Conservation (phyloP, 2,888 invertebrate species). For the Pristionchus exspectatus region DNA sequence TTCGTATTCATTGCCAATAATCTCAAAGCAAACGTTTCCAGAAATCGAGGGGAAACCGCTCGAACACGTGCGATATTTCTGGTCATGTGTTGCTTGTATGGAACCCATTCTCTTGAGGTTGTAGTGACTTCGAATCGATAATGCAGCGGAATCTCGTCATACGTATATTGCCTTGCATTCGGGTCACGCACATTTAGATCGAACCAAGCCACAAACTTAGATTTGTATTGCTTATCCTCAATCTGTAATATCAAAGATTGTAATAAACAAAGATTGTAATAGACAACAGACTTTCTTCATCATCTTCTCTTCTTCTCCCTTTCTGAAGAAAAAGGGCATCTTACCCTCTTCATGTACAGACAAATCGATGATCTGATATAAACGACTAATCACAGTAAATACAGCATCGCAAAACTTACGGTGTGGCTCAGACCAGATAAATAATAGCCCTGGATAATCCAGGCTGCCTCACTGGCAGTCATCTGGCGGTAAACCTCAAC, state of each 20-base stretch:
- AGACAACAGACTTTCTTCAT: too few relatives aligned
- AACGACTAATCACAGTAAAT: too few relatives aligned
- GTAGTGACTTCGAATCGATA: too few relatives aligned
- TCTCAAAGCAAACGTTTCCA: background rate
- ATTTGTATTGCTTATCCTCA: too few relatives aligned
- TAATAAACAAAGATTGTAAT: too few relatives aligned
- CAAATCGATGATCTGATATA: background rate
- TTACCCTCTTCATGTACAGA: background rate
- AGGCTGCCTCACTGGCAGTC: background rate
- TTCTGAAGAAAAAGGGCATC: background rate
- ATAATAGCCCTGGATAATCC: background rate
- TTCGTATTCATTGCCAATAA: background rate
- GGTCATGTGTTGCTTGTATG: background rate
- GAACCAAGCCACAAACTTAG: background rate
- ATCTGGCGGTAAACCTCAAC: background rate
- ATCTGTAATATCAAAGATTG: too few relatives aligned
- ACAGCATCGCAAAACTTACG: too few relatives aligned
- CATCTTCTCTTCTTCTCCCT: background rate
- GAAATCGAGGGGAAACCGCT: background rate
- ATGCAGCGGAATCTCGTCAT: background rate
- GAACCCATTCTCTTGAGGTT: too few relatives aligned
- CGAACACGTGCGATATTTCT: background rate
- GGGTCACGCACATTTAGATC: background rate
- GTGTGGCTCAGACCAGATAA: background rate
- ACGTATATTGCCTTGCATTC: background rate